Conservation (phyloP, 2,888 invertebrate genomes). For the Polymixis flavicincta region DNA sequence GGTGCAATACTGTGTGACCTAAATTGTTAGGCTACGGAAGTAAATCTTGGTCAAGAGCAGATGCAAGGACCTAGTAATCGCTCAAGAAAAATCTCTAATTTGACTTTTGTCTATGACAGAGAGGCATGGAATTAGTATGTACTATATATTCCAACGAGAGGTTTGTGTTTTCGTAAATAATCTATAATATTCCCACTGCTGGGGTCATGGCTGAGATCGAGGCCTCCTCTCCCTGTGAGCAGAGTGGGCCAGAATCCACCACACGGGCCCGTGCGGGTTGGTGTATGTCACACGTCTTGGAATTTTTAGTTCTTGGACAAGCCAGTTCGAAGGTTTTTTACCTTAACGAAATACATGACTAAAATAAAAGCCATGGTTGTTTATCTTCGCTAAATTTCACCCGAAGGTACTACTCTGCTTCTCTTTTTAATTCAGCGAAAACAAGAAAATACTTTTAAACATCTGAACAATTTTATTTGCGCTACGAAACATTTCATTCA, state of each 20-base stretch:
- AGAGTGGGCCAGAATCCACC: no score
- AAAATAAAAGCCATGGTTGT: background rate
- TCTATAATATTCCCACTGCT: background rate
- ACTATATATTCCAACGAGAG: background rate
- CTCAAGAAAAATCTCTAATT: background rate
- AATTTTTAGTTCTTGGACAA: background rate
- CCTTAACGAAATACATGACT: background rate
- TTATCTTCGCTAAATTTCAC: no score
- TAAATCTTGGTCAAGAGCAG: background rate
- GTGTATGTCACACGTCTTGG: background rate
- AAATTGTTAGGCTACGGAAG: background rate
- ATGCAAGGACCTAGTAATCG: background rate
- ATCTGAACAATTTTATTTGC: slow-evolving; percentile 30
- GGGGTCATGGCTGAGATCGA: no score
- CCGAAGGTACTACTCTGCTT: background rate
- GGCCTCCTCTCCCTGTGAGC: no score
- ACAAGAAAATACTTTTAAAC: slow-evolving; percentile 27
- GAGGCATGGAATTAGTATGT: background rate
- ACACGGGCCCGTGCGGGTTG: no score
- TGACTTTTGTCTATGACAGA: background rate
- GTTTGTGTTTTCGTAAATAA: background rate
- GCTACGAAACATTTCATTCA: slow-evolving; percentile 39
- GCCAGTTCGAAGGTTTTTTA: background rate
- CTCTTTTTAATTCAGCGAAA: slow-evolving; percentile 2
- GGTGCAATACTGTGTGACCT: background rate